Percentiles rank a stretch among this genome's conserved stretches.
These are phyloP conservation scores for Pogonocichla stellata DNA, from an alignment of 2,113 vertebrate species.

Conservation along the genomic window DNA sequence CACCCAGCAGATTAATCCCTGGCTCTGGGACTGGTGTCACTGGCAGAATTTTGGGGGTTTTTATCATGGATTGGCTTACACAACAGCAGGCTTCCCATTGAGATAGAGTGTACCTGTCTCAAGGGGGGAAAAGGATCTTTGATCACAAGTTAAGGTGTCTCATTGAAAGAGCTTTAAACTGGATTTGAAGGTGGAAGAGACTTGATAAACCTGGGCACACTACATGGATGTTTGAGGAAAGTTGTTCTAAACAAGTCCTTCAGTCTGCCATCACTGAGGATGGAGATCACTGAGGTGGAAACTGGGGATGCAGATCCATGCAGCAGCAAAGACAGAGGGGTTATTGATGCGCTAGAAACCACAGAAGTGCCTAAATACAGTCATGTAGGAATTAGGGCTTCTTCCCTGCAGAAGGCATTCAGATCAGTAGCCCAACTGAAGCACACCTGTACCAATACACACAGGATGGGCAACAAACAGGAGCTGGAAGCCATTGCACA, in stretches of 20 bases:
- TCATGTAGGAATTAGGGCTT: background rate
- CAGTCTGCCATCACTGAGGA: background rate
- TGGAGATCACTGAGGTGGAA: too few species aligned
- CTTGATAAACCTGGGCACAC: background rate
- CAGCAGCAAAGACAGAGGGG: background rate
- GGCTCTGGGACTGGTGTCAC: background rate
- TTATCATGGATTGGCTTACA: background rate
- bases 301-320: background rate
- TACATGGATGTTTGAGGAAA: background rate
- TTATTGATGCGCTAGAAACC: background rate
- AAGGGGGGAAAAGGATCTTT: background rate
- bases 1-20: background rate
- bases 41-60: background rate
- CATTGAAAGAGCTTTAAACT: background rate
- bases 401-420: background rate
- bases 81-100: background rate
- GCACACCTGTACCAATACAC: background rate
- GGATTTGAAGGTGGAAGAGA: background rate
- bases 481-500: background rate
- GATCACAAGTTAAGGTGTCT: background rate
- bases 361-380: accelerated
- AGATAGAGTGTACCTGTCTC: background rate
- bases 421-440: background rate
- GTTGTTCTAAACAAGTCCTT: background rate
- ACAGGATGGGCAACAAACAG: background rate